Conservation (phyloP, 2,888 invertebrate species). For the Euproctis similis region DNA sequence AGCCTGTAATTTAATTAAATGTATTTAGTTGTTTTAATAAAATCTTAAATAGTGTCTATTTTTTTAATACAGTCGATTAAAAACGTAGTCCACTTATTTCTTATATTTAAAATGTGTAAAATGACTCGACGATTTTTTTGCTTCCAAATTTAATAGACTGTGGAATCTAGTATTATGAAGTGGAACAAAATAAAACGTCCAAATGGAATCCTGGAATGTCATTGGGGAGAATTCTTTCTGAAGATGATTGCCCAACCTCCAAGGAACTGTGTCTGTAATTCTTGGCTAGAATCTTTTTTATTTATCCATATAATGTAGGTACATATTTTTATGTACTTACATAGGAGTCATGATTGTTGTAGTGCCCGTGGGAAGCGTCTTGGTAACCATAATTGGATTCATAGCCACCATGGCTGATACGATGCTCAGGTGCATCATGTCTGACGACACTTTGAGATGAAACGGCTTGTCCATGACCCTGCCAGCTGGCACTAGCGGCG, state of each 20-base stretch:
- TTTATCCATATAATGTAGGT: slow-evolving; percentile 10
- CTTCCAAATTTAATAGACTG: background rate
- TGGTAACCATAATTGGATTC: slow-evolving; percentile 9
- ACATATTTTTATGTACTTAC: slow-evolving; percentile 7
- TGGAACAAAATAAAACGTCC: no score
- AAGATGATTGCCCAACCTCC: no score
- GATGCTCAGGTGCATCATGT: slow-evolving; percentile 28
- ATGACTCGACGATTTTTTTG: background rate
- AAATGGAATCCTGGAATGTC: slow-evolving; percentile 10
- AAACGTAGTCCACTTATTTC: no score
- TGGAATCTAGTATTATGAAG: no score
- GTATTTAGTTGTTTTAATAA: background rate
- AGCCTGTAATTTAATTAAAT: slow-evolving; percentile 30
- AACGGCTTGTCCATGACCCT: slow-evolving; percentile 40
- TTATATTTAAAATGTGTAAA: no score
- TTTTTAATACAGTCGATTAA: no score
- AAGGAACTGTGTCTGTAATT: no score
- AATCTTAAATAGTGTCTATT: no score
- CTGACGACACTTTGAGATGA: slow-evolving; percentile 44
- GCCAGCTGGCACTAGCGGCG: slow-evolving; percentile 22
- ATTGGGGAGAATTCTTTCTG: no score
- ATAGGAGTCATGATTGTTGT: background rate
- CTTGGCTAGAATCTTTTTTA: no score
- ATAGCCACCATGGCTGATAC: no score
- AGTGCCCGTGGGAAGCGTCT: slow-evolving; percentile 15